Evolutionary conservation across 2,113 vertebrate species (phyloP), one percentile per base, ranked within the genome.

Genomic region (Syngnathus floridae): DNA sequence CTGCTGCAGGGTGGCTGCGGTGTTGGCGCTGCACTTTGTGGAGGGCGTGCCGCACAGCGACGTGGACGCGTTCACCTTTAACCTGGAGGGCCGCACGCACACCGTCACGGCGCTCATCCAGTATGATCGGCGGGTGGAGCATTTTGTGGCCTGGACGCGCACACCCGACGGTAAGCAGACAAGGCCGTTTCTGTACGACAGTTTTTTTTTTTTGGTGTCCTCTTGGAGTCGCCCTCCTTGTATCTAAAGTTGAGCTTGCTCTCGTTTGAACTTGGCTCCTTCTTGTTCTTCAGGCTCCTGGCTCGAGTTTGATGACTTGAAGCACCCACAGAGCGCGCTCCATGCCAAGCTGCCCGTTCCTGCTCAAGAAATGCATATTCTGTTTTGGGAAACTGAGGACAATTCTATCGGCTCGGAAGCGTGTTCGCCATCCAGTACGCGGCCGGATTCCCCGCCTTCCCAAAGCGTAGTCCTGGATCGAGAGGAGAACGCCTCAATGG

Each of bases 271-370:
- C 38, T 40, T 3, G 21, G 19, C 2, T 9, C 22, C 13, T 54
- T 9, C 21, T 31, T 35, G 10, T 16, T 12, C 21, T 4, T 10
- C 77, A 98, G 96, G 92, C 54, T 90, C 83, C 1, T 99, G 96
- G 95, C 82, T 95, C 56, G 94, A 97, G 67, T 95, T 92, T 60
- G 94, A 98, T 71, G 95, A 95, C 75, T 78, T 96, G 73, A 94
- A 95, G 73, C 89, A 95, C 35, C 90, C 87, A 0, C 80, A 82
- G 19, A 91, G 90, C 79, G 75, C 70, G 75, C 89, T 57, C 14
- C 88, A 71, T 14, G 43, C 74, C 43, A 83, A 66, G 22, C 90
- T 94, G 61, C 80, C 84, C 16, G 87, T 97, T 67, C 90, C 90
- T 4, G 74, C 93, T 54, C 84, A 86, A 37, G 93, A 96, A 69